Base-by-base conservation (phyloP, 1,140 invertebrate genomes). In the Brachionus rotundiformis region DNA sequence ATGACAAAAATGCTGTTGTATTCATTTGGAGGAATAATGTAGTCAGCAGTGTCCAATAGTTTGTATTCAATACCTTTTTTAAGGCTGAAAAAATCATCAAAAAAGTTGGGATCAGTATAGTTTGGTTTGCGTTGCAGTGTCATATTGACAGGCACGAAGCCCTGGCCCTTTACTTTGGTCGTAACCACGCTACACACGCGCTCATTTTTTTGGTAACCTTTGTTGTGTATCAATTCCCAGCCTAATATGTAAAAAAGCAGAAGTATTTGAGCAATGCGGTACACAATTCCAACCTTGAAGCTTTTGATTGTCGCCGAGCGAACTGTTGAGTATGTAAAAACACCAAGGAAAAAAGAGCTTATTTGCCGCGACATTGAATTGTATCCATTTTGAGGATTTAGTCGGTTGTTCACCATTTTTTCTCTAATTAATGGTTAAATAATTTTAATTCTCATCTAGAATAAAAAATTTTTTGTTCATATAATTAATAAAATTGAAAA, bases 171-270 rank as follows among this genome's bases (percentile, higher is more conserved):
- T 1, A 90, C 83, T 85, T 90, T 90, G 1, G 89, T 89, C 6
- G 89, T 90, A 1, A 89, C 86, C n/a, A 87, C 87, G 84, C 87
- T 88, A 54, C 88, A 85, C 8, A 90, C 86, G 80, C 82, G 82
- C 65, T 88, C 87, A 84, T 87, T 87, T 10, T 89, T 86, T 84
- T 90, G 90, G 84, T 90, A 90, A 25, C 90, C 90, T 84, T 90
- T 90, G 61, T 90, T 88, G 77, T 85, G 89, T 31, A 90, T 85
- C 68, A 90, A 86, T 7, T 87, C 89, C 85, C 84, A 90, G 25
- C 89, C 89, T 59, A 90, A 86, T 31, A 90, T 86, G 82, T 90
- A 90, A 13, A 83, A 85, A 31, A 90, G 84, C 13, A 90, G 89
- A 16, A 84, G 71, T 0, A 90, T 83, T 83, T 90, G 90, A 10